Evolutionary conservation across 2,888 invertebrate species (phyloP), one percentile per base, ranked within the genome.

Genomic region (Monopis laevigella): DNA sequence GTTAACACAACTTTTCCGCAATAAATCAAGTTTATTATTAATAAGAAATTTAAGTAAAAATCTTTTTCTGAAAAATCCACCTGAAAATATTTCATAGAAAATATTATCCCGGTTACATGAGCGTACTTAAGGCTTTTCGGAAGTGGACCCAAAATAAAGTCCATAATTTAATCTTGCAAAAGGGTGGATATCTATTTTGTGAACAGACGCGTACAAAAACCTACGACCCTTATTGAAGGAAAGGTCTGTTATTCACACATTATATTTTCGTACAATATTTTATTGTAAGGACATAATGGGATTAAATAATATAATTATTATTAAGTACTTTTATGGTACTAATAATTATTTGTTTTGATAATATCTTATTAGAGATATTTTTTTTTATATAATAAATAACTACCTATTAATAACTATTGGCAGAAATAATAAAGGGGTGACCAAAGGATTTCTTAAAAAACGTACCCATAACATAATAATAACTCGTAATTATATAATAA

Each of bases 81-180:
- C n/a, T 17, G 36, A 21, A 11, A 11, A 36, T 21, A 36, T 36
- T 16, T 34, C 11, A 19, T 5, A 21, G 19, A 36, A 36, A 36
- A 36, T 21, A 11, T 19, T 36, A 21, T 21, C 21, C 36, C 21
- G 19, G 36, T 36, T 36, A 36, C 10, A 24, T 24, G 6, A n/a
- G 24, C 24, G 24, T 24, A 24, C 36, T 36, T 52, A 48, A 53
- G 54, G 54, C 50, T 57, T 53, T 55, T 59, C 53, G 62, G 62
- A 61, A 58, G 63, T 47, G 52, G 54, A 53, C 56, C 58, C 53
- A 63, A 64, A 66, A 70, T 65, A 67, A 60, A 62, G 64, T 61
- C 59, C 58, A 67, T 71, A 69, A 71, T 69, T 71, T 69, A 71
- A 72, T 73, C 65, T 60, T 48, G 55, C 58, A 58, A 65, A 72